Conservation (phyloP, 2,797 vertebrate species). For the Esox masquinongy region DNA sequence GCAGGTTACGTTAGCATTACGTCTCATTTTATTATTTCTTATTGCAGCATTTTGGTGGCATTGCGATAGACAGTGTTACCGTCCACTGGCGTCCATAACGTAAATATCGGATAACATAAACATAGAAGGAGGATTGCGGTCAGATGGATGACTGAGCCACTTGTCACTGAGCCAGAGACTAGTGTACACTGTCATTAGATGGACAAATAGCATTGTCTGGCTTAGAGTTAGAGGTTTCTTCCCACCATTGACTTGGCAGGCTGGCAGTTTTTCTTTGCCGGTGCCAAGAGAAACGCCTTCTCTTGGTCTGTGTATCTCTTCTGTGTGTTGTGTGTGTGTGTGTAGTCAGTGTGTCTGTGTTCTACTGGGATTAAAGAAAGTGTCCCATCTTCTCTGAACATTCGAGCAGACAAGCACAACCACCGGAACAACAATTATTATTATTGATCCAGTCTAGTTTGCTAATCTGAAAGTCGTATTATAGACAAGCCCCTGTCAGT, state of each 20-base stretch:
- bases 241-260: neutral
- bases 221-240: neutral
- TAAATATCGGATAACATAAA: neutral
- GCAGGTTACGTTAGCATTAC: neutral
- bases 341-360: neutral
- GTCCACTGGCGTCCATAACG: neutral
- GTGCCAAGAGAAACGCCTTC: conserved; percentile 5
- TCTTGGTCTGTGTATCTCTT: neutral
- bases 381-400: neutral
- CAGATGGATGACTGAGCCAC: conserved; percentile 22
- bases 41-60: neutral
- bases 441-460: neutral
- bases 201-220: neutral
- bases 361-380: neutral
- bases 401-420: neutral
- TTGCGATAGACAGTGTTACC: neutral
- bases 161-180: conserved; percentile 8
- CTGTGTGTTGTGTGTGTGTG: neutral
- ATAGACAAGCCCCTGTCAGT: neutral
- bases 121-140: conserved; percentile 31
- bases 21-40: neutral
- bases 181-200: neutral
- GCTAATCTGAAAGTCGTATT: neutral
- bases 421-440: neutral
- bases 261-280: neutral